A percentile compares a stretch with the other conserved stretches of the same genome.
Conservation (phyloP, 2,888 invertebrate genomes). For the Trichogramma evanescens region DNA sequence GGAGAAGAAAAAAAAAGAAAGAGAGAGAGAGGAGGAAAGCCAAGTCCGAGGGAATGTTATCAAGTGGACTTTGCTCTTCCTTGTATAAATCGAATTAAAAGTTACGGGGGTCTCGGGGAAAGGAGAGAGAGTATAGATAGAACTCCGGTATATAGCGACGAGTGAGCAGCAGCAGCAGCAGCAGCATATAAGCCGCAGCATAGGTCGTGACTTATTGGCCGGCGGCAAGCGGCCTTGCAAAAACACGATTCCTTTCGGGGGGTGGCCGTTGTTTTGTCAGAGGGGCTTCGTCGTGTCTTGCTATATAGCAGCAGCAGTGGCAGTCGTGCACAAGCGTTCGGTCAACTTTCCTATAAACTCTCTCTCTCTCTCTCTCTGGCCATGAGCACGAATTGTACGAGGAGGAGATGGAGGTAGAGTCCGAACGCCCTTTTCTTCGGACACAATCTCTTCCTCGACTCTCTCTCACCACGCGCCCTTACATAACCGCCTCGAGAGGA, state of each 20-base stretch:
- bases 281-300: not conserved
- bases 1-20: slow-evolving; percentile 9
- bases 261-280: not conserved
- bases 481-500: too few species aligned
- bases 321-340: not conserved
- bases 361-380: not conserved
- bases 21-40: not conserved
- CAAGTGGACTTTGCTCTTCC: slow-evolving; percentile 7
- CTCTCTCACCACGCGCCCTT: too few species aligned
- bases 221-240: not conserved
- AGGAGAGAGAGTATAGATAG: slow-evolving; percentile 7
- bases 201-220: slow-evolving; percentile 28
- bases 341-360: not conserved
- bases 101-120: not conserved
- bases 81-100: slow-evolving; percentile 19
- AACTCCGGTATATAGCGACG: slow-evolving; percentile 2
- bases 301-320: not conserved
- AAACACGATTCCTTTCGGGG: too few species aligned
- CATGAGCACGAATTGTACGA: too few species aligned
- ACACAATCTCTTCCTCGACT: too few species aligned
- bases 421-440: too few species aligned
- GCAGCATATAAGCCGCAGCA: slow-evolving; percentile 3
- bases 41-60: slow-evolving; percentile 15
- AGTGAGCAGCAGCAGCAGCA: not conserved
- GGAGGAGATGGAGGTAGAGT: too few species aligned